Base-by-base conservation (phyloP, 2,888 invertebrate genomes). In the Microdon myrmicae region DNA sequence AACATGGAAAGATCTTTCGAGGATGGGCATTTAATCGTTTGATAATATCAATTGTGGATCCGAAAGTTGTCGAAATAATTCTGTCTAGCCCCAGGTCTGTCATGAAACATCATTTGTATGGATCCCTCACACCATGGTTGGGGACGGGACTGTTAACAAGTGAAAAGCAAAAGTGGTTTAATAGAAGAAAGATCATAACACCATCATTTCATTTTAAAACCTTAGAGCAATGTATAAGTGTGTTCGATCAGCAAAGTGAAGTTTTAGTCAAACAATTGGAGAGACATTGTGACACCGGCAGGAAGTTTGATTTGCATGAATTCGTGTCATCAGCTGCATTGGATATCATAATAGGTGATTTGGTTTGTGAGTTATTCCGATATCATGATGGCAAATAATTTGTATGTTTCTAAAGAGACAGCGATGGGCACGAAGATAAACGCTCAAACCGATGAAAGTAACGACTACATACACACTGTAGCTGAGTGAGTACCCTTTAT, bases 171-270 rank as follows among this genome's bases (percentile, higher is more conserved):
- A 84, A 83, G 78, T 92, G 91, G 91, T 83, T 82, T 70, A 78
- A 78, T 1, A 83, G 87, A 13, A 82, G 91, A 20, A 89, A 88
- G 75, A 83, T 90, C 58, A 78, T 91, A 41, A 90, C 90, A 0
- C 90, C 90, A 2, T 85, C 90, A 0, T 92, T 91, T 74, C 91
- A 92, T 75, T 90, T 90, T 74, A 86, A 87, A 70, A 89, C 91
- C 48, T 77, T 91, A 31, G 87, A 89, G 70, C 84, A 88, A 68
- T 91, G 90, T 74, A 76, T 89, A 4, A 85, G 85, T 2, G 83
- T 88, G 0, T 90, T 90, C 72, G 85, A 89, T 70, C 84, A 84
- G 56, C 87, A 88, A 66, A 81, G 85, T 3, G 77, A 79, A 16
- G 79, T 86, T 12, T 78, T 90, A 58, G 73, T 84, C 0, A 74